phyloP scores from a whole-genome alignment of 35 echinoderm and acorn worm genomes.

The Heliocidaris erythrogramma region DNA sequence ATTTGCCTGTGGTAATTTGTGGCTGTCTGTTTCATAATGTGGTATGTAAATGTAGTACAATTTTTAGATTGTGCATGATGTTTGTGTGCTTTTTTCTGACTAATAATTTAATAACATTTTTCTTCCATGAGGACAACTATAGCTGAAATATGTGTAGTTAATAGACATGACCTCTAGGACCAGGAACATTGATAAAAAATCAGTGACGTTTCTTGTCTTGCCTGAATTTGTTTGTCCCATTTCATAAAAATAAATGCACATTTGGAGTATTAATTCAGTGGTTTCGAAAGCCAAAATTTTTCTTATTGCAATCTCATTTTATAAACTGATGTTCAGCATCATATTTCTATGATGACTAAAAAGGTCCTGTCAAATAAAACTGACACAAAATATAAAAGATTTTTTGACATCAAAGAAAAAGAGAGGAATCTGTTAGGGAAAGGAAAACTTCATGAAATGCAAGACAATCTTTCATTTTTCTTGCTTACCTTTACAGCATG shows the following conservation, averaged over 20 bases:
- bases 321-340: too few species aligned
- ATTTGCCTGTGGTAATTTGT: background rate
- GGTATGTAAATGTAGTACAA: background rate
- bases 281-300: background rate
- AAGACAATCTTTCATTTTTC: background rate
- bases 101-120: background rate
- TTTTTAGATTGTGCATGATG: background rate
- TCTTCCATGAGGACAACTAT: background rate
- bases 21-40: background rate
- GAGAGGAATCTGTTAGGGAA: background rate
- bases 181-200: too few species aligned
- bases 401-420: background rate
- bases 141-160: too few species aligned
- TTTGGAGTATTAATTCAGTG: background rate
- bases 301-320: too few species aligned
- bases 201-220: too few species aligned
- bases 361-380: too few species aligned
- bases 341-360: too few species aligned
- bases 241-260: background rate
- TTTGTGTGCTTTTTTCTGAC: background rate
- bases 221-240: too few species aligned
- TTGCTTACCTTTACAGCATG: background rate
- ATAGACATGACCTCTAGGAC: too few species aligned
- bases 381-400: too few species aligned
- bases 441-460: background rate